Conservation (phyloP, 1,140 invertebrate genomes). For the Leucophenga varia region DNA sequence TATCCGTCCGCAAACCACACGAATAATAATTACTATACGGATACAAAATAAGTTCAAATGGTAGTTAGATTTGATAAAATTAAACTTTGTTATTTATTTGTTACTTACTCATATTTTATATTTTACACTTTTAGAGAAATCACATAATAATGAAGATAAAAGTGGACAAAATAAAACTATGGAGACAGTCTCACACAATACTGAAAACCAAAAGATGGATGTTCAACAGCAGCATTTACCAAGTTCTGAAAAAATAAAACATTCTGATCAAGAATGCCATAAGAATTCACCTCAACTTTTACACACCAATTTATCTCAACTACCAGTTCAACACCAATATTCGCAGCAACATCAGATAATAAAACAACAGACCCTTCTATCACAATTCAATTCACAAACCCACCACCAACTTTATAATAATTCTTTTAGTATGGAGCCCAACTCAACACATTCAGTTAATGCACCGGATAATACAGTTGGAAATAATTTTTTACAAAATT, state of each 20-base stretch:
- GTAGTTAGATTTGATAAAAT: neutral
- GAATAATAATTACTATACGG: neutral
- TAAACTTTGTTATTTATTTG: too few species aligned
- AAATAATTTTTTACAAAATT: constrained; percentile 32
- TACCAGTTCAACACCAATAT: too few species aligned
- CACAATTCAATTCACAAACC: constrained; percentile 19
- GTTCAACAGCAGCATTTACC: neutral
- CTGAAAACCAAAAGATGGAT: neutral
- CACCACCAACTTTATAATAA: constrained; percentile 31
- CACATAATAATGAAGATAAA: too few species aligned
- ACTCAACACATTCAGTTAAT: constrained; percentile 23
- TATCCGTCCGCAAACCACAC: too few species aligned
- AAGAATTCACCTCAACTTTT: too few species aligned
- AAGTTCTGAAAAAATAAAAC: neutral
- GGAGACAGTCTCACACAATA: too few species aligned
- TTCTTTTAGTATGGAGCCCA: constrained; percentile 31
- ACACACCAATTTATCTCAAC: too few species aligned
- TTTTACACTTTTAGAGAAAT: too few species aligned
- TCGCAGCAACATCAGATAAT: constrained; percentile 17
- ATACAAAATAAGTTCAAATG: neutral
- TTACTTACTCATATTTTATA: too few species aligned
- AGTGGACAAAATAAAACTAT: too few species aligned
- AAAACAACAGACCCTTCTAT: constrained; percentile 22
- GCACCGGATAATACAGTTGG: constrained; percentile 23
- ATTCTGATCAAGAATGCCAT: neutral